Conservation (phyloP, 2,888 invertebrate species). For the Melieria omissa region DNA sequence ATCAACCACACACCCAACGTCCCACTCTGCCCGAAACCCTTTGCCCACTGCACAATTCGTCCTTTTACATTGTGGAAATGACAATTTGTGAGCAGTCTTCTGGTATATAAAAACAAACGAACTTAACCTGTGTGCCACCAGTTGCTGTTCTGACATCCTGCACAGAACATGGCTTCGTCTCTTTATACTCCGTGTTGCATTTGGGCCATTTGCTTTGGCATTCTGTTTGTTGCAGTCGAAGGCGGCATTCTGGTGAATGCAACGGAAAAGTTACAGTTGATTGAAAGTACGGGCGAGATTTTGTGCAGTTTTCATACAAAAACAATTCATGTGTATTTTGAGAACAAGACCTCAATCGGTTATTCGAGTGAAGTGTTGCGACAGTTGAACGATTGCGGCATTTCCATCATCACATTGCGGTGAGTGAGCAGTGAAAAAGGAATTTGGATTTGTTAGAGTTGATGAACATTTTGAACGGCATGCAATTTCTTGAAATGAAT, state of each 20-base stretch:
- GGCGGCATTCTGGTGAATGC: conserved; percentile 8
- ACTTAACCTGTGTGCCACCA: conserved; percentile 6
- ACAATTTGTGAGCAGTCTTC: conserved; percentile 11
- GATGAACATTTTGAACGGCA: neutral
- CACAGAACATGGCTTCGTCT: too few relatives aligned
- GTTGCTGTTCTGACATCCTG: conserved; percentile 4
- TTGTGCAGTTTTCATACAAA: conserved; percentile 57
- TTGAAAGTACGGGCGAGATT: conserved; percentile 51
- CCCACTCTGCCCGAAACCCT: too few relatives aligned
- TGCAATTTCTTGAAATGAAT: neutral
- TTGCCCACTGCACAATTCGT: neutral
- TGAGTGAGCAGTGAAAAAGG: conserved; percentile 36
- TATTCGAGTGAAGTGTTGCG: conserved; percentile 54
- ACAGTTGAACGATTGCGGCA: conserved; percentile 55
- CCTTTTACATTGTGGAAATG: neutral
- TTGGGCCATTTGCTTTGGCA: neutral
- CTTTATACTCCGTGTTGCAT: too few relatives aligned
- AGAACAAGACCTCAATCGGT: conserved; percentile 52
- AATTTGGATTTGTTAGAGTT: neutral
- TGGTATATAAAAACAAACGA: conserved; percentile 30
- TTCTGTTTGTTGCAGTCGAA: neutral
- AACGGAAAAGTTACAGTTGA: conserved; percentile 39
- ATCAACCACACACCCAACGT: neutral
- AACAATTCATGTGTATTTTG: conserved; percentile 59
- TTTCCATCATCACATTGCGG: conserved; percentile 59